Base-by-base conservation (phyloP, 2,113 vertebrate genomes). In the Dipodomys stephensi region DNA sequence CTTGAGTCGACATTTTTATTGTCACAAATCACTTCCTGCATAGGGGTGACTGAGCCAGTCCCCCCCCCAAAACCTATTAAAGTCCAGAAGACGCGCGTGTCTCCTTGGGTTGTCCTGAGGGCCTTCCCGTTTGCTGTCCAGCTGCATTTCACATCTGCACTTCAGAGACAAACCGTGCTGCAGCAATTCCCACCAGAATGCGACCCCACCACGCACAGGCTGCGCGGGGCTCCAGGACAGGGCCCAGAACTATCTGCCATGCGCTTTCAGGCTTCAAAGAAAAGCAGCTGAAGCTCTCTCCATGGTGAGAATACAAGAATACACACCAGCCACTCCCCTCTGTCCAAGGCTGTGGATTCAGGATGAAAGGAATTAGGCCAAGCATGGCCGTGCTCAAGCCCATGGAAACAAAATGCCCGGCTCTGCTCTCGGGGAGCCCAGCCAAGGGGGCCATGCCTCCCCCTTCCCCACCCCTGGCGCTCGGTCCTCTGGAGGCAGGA, bases 1-100 rank as follows among this genome's bases (percentile, higher is more conserved):
- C 39, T 39, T 39, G 39, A 39, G 39, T 39, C 39, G 39, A 25
- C 25, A 80, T 39, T 72, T 96, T 94, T 71, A 44, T 49, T 83
- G n/a, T 53, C 46, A 86, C 73, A 89, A 27, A 77, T 87, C 83
- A 72, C 71, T 91, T 49, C 68, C 77, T 39, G 25, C 44, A 25
- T 92, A 92, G 77, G 0, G 1, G 69, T 72, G 93, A 64, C 32
- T 88, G 39, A 64, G 46, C 16, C 86, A 95, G 92, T 94, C 10
- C 64, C 13, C 64, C 13, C 57, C 46, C 82, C 69, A 92, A 93
- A 95, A 83, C 44, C 64, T 32, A 79, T 71, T 86, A 71, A 72
- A 60, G 87, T 88, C 85, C 94, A 65, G 81, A 92, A 46, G 7
- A 94, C 53, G n/a, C 83, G 16, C 68, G 77, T 96, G 96, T 96